Percentiles rank a stretch among this genome's conserved stretches.
These are phyloP conservation scores for Amphiprion percula DNA, from an alignment of 2,113 vertebrate species.

Conservation along the genomic window DNA sequence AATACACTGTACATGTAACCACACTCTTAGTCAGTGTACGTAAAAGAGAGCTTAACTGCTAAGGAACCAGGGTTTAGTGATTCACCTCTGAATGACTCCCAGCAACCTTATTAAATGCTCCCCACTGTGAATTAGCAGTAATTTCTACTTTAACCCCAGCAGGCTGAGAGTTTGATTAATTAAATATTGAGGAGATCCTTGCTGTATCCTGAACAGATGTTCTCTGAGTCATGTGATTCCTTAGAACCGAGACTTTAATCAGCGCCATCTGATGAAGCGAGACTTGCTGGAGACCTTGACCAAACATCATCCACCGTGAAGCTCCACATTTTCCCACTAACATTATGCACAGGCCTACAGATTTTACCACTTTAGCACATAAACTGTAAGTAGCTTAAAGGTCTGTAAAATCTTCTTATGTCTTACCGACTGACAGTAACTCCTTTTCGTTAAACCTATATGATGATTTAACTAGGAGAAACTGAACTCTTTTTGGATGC, in stretches of 20 bases:
- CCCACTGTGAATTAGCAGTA: constrained; percentile 36
- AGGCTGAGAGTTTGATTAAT: constrained; percentile 57
- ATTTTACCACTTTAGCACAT: background rate
- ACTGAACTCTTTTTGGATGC: background rate
- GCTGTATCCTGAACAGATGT: constrained; percentile 67
- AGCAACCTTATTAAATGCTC: constrained; percentile 52
- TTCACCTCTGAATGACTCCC: constrained; percentile 44
- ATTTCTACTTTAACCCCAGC: constrained; percentile 42
- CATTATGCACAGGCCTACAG: background rate
- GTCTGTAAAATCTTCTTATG: background rate
- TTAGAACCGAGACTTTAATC: constrained; percentile 47
- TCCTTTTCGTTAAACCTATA: background rate
- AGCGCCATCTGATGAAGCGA: constrained; percentile 47
- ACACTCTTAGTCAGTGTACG: background rate
- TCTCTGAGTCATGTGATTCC: constrained; percentile 52
- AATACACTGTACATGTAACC: background rate
- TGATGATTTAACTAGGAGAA: background rate
- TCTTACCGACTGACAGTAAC: background rate
- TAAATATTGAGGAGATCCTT: constrained; percentile 57
- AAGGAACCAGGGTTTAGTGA: constrained; percentile 5
- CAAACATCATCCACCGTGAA: constrained; percentile 26
- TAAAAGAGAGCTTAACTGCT: constrained; percentile 16
- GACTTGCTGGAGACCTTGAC: constrained; percentile 18
- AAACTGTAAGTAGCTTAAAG: background rate
- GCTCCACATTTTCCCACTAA: constrained; percentile 11